Percentiles rank a stretch among this genome's conserved stretches.
phyloP scores from a whole-genome alignment of 2,113 vertebrate genomes.

The Cochlearius cochlearius region DNA sequence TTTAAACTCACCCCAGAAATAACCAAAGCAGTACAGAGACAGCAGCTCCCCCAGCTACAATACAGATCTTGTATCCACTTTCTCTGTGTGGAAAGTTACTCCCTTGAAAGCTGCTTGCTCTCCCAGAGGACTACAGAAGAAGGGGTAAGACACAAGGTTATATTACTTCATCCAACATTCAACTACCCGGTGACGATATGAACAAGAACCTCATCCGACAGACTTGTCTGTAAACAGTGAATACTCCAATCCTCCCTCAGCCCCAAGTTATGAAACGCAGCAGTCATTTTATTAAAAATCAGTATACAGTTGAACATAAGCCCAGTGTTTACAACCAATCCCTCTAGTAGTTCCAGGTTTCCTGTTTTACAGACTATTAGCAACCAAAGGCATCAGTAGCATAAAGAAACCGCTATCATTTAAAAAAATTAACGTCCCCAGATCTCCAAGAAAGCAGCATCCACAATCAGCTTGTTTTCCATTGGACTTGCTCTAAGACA shows the following conservation, averaged over 20 bases:
- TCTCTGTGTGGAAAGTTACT: background rate
- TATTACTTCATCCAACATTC: background rate
- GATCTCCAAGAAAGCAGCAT: background rate
- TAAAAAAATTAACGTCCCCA: background rate
- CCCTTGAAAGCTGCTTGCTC: background rate
- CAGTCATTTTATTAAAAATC: constrained; percentile 54
- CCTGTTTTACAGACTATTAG: background rate
- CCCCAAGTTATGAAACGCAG: background rate
- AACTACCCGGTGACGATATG: rapidly evolving
- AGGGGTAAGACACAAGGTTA: background rate
- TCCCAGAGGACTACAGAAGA: background rate
- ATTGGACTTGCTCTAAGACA: background rate
- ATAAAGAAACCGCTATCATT: background rate
- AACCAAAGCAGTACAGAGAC: background rate
- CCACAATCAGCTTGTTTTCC: background rate
- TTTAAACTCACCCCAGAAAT: background rate
- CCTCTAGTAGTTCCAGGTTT: background rate
- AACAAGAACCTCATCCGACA: background rate
- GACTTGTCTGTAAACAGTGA: background rate
- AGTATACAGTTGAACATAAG: background rate
- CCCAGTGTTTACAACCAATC: constrained; percentile 50
- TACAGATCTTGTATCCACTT: background rate
- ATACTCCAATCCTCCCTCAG: background rate
- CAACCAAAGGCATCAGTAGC: constrained; percentile 40
- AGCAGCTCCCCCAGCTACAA: background rate